Evolutionary conservation across 2,113 vertebrate species (phyloP).

Genomic region (Alectura lathami): DNA sequence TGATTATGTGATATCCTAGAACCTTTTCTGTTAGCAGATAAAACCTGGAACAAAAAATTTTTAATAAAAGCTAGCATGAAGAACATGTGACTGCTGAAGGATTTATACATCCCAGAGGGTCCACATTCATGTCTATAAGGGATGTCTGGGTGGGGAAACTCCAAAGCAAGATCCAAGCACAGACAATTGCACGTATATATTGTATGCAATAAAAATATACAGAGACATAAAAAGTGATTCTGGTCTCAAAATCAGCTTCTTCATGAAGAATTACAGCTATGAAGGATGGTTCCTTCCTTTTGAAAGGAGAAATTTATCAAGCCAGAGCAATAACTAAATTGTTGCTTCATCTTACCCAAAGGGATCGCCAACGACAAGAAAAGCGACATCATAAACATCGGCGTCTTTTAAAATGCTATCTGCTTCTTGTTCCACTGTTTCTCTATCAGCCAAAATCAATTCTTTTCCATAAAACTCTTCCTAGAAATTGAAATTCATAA

Average conservation of each 20-base stretch:
- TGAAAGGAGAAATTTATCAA: not conserved
- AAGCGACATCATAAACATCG: conserved; percentile 85
- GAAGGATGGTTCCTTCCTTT: not conserved
- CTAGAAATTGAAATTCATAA: conserved; percentile 72
- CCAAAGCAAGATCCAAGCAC: not conserved
- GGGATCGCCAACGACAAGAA: conserved; percentile 96
- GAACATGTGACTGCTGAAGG: not conserved
- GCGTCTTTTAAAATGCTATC: conserved; percentile 90
- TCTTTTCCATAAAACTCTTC: conserved; percentile 94
- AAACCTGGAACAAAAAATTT: not conserved
- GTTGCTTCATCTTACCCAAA: conserved; percentile 87
- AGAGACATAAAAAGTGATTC: not conserved
- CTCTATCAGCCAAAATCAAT: conserved; percentile 91
- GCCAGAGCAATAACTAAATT: not conserved
- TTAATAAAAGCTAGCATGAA: not conserved
- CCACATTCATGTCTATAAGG: not conserved
- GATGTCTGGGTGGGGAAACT: not conserved
- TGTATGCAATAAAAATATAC: not conserved
- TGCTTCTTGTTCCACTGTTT: conserved; percentile 91
- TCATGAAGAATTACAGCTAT: not conserved
- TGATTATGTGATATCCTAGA: not conserved
- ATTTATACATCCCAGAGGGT: not conserved
- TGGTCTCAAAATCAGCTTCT: not conserved
- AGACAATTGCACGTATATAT: not conserved
- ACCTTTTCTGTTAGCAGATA: not conserved